These are phyloP conservation scores for Leiothrix lutea DNA, from an alignment of 2,113 vertebrate genomes.

Conservation along the genomic window DNA sequence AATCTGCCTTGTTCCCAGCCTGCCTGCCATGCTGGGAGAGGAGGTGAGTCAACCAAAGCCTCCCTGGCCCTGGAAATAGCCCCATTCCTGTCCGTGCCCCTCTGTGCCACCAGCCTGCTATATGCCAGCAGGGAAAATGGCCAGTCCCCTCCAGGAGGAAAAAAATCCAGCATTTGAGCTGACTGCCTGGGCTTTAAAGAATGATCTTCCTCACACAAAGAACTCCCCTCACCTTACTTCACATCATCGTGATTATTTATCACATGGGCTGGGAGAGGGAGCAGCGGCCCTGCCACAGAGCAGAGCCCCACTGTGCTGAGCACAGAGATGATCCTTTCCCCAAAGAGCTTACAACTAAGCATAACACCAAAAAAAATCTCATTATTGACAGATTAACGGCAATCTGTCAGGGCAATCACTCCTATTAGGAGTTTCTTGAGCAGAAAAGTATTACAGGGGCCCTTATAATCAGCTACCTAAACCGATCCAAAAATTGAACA, in stretches of 20 bases:
- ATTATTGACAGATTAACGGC: constrained; percentile 59
- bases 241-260: background rate
- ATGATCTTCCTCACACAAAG: background rate
- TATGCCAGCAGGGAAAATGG: rapidly evolving
- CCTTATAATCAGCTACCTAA: background rate
- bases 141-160: background rate
- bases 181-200: background rate
- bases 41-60: background rate
- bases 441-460: background rate
- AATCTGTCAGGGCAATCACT: constrained; percentile 37
- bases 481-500: background rate
- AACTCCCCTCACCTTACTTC: background rate
- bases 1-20: background rate
- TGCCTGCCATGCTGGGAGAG: background rate
- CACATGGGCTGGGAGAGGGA: background rate
- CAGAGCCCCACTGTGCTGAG: background rate
- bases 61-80: background rate
- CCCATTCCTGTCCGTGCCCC: rapidly evolving
- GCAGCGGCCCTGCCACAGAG: rapidly evolving
- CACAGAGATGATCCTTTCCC: constrained; percentile 27
- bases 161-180: background rate
- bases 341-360: constrained; percentile 33
- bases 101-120: rapidly evolving
- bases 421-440: background rate
- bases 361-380: constrained; percentile 34